phyloP scores from a whole-genome alignment of 2,113 vertebrate species.

The Sylvilagus bachmani region DNA sequence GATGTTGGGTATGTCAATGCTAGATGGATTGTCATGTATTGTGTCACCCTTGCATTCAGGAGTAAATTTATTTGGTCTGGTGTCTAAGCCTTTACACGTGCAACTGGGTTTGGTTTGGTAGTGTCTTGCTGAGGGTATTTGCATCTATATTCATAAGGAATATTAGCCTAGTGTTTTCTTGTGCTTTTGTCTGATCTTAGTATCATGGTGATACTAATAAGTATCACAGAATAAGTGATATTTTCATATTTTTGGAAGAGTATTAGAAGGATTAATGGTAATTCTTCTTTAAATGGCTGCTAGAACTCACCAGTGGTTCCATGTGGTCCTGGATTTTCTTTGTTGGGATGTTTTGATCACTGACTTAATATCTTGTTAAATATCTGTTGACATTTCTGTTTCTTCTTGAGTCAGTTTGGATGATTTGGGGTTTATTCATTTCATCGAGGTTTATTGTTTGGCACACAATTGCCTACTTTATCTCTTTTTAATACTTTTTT shows the following conservation, averaged over 20 bases:
- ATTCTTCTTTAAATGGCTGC: slow-evolving; percentile 1
- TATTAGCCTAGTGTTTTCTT: not conserved
- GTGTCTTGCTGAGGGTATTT: not conserved
- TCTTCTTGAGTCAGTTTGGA: not conserved
- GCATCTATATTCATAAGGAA: not conserved
- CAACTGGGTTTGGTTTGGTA: not conserved
- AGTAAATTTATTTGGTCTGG: not conserved
- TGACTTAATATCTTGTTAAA: not conserved
- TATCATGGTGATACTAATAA: not conserved
- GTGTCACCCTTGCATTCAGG: not conserved
- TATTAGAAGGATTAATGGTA: not conserved
- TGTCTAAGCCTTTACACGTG: not conserved
- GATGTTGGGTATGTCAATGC: not conserved
- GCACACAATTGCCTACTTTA: not conserved
- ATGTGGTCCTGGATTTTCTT: not conserved
- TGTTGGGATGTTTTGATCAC: not conserved
- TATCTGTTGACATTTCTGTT: not conserved
- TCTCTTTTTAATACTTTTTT: not conserved
- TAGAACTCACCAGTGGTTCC: not conserved
- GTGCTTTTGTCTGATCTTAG: not conserved
- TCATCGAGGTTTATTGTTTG: not conserved
- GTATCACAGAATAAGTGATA: not conserved
- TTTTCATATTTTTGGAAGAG: not conserved
- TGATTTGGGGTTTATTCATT: not conserved
- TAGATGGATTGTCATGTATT: not conserved